Conservation (phyloP, 2,888 invertebrate species). For the Thymelicus acteon region DNA sequence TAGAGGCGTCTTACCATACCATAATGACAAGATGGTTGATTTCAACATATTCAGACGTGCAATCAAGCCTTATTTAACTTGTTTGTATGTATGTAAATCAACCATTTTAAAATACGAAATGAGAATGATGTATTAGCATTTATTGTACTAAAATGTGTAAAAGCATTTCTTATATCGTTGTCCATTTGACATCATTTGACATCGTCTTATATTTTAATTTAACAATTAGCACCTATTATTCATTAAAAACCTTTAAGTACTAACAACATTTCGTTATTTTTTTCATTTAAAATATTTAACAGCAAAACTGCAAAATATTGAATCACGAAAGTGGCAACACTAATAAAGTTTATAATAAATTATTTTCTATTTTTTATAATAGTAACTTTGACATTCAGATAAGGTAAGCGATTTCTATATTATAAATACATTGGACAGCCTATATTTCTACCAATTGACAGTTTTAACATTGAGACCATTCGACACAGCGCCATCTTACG, state of each 20-base stretch:
- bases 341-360: slow-evolving; percentile 2
- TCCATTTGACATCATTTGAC: slow-evolving; percentile 50
- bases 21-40: slow-evolving; percentile 5
- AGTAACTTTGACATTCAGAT: slow-evolving; percentile 5
- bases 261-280: slow-evolving; percentile 45
- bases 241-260: slow-evolving; percentile 58
- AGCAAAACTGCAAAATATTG: slow-evolving; percentile 40
- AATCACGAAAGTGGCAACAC: slow-evolving; percentile 10
- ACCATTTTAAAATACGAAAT: slow-evolving; percentile 44
- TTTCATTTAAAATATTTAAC: slow-evolving; percentile 27
- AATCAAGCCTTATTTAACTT: background rate
- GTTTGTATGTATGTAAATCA: slow-evolving; percentile 13
- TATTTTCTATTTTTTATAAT: slow-evolving; percentile 2
- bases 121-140: slow-evolving; percentile 55
- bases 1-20: slow-evolving; percentile 34
- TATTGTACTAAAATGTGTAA: slow-evolving; percentile 56
- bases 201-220: slow-evolving; percentile 43
- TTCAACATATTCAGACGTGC: slow-evolving; percentile 25
- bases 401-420: background rate
- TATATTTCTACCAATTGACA: slow-evolving; percentile 11
- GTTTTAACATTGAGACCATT: background rate
- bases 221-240: slow-evolving; percentile 66
- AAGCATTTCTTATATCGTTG: slow-evolving; percentile 51
- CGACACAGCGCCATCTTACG: background rate
- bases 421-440: background rate